Conservation (phyloP, 2,113 vertebrate species). For the Dipodomys merriami region DNA sequence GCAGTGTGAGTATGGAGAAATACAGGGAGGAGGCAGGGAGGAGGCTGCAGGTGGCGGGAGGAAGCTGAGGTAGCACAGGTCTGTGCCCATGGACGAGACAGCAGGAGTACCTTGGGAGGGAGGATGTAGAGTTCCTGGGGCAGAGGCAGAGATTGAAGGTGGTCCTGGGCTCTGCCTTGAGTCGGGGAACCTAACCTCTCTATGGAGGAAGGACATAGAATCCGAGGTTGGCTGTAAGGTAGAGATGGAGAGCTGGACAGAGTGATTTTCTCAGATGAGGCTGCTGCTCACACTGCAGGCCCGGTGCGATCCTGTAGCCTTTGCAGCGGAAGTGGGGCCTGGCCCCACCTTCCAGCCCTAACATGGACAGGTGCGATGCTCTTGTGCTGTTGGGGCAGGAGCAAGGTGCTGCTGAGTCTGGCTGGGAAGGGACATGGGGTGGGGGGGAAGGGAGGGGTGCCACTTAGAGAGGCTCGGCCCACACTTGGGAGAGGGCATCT, state of each 20-base stretch:
- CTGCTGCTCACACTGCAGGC: not conserved
- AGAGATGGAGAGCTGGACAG: not conserved
- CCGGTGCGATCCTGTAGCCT: not conserved
- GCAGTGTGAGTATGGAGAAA: too few species aligned
- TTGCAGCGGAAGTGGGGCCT: not conserved
- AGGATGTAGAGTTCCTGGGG: not conserved
- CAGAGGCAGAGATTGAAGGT: too few species aligned
- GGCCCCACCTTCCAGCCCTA: too few species aligned
- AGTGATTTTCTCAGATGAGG: fast-evolving
- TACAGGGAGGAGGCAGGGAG: not conserved
- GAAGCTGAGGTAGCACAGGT: not conserved
- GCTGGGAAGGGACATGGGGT: too few species aligned
- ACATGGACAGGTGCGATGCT: not conserved
- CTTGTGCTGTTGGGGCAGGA: not conserved
- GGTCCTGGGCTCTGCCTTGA: not conserved
- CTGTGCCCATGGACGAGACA: not conserved
- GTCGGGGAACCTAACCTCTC: not conserved
- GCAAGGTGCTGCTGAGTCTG: not conserved
- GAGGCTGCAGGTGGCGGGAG: too few species aligned
- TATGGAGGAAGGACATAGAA: not conserved
- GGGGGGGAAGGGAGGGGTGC: too few species aligned
- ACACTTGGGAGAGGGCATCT: not conserved
- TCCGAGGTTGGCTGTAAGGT: too few species aligned
- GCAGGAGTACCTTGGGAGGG: not conserved
- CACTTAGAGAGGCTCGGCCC: not conserved